A percentile compares a stretch with the other conserved stretches of the same genome.
Conservation (phyloP, 2,113 vertebrate genomes). For the Triplophysa rosa region DNA sequence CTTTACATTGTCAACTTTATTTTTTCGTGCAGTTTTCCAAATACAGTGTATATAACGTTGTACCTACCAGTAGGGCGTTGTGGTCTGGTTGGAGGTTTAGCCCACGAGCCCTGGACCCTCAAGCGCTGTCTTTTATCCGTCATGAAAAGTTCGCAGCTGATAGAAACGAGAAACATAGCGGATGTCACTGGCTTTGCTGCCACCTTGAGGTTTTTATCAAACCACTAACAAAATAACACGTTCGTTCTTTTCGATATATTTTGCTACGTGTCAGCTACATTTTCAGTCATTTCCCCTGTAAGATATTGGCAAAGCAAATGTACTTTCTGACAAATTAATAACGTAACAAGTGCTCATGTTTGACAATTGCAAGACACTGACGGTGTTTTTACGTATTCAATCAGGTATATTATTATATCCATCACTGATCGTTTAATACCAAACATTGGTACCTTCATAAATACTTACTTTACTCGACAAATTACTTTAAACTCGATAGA, state of each 20-base stretch:
- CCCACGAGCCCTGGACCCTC: slow-evolving; percentile 92
- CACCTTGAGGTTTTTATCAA: slow-evolving; percentile 36
- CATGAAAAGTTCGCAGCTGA: slow-evolving; percentile 66
- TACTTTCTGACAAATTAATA: not conserved
- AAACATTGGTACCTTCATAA: not conserved
- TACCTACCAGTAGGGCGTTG: slow-evolving; percentile 65
- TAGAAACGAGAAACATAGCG: not conserved
- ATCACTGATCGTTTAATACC: not conserved
- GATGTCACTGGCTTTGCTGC: slow-evolving; percentile 27
- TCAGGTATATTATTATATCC: not conserved
- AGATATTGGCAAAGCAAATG: not conserved
- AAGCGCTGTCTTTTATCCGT: slow-evolving; percentile 80
- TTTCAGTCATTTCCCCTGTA: not conserved
- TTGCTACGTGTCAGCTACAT: not conserved
- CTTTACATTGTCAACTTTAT: not conserved
- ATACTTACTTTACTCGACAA: slow-evolving; percentile 5
- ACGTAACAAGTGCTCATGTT: not conserved
- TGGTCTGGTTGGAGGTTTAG: slow-evolving; percentile 68
- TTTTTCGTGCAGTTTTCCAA: too few relatives aligned
- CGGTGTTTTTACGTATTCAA: not conserved
- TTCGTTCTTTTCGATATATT: not conserved
- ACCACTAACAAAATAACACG: not conserved
- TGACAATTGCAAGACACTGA: not conserved
- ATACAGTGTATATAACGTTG: too few relatives aligned
- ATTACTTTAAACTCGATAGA: not conserved